Evolutionary conservation across 2,797 vertebrate genomes (phyloP).

Genomic region (Naso thynnoides): DNA sequence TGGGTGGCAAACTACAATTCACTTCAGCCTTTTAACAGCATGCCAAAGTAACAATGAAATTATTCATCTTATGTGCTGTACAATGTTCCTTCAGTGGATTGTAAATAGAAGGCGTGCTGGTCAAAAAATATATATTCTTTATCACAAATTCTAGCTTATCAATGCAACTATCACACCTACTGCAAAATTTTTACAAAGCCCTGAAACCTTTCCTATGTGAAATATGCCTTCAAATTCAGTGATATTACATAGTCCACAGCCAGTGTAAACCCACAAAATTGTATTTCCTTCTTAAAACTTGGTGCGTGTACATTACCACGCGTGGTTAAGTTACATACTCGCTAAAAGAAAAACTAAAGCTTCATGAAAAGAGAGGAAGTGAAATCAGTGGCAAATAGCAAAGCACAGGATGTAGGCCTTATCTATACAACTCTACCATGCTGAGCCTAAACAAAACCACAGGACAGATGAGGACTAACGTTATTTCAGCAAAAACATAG

Average conservation of each 20-base stretch:
- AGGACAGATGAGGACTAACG: background rate
- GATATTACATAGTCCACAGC: background rate
- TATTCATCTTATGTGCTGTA: background rate
- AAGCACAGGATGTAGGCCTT: background rate
- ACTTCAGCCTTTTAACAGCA: background rate
- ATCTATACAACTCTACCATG: background rate
- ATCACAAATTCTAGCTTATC: background rate
- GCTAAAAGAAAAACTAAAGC: constrained; percentile 19
- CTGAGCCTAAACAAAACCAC: constrained; percentile 10
- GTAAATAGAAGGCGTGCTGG: background rate
- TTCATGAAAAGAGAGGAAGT: constrained; percentile 28
- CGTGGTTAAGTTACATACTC: background rate
- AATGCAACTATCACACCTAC: background rate
- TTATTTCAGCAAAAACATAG: background rate
- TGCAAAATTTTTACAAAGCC: background rate
- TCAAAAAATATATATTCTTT: background rate
- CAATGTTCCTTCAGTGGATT: background rate
- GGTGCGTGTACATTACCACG: background rate
- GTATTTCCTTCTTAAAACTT: background rate
- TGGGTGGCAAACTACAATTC: background rate
- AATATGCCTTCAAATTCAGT: background rate
- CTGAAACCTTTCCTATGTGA: background rate
- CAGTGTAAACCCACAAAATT: background rate
- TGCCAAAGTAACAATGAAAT: background rate
- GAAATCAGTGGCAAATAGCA: constrained; percentile 10